phyloP scores from a whole-genome alignment of 2,113 vertebrate species.

The Corvus hawaiiensis region DNA sequence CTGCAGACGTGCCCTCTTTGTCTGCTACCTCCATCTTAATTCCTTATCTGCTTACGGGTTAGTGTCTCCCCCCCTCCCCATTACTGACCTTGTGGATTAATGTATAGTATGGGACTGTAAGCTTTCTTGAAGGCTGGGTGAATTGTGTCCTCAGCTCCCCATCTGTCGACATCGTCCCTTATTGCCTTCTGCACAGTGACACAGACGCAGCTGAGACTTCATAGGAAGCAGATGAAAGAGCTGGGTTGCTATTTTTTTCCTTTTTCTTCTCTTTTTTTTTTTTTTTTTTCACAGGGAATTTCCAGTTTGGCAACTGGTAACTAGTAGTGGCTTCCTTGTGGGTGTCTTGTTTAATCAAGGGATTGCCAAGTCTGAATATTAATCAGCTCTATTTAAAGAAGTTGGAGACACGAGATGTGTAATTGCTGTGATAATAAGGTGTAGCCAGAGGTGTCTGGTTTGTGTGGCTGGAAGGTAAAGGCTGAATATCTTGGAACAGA shows the following conservation, averaged over 20 bases:
- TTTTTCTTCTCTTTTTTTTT: background rate
- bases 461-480: background rate
- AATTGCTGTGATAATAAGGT: background rate
- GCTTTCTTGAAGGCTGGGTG: slow-evolving; percentile 67
- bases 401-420: background rate
- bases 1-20: slow-evolving; percentile 29
- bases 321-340: background rate
- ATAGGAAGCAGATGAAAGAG: slow-evolving; percentile 35
- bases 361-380: slow-evolving; percentile 1
- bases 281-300: background rate
- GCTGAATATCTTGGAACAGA: background rate
- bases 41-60: slow-evolving; percentile 59
- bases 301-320: slow-evolving; percentile 29
- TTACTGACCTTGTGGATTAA: slow-evolving; percentile 68
- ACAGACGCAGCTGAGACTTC: slow-evolving; percentile 33
- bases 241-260: background rate
- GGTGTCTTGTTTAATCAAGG: slow-evolving; percentile 35
- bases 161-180: slow-evolving; percentile 58
- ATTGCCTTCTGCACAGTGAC: slow-evolving; percentile 47
- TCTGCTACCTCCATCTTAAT: slow-evolving; percentile 64
- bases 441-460: background rate
- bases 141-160: slow-evolving; percentile 67
- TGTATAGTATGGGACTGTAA: slow-evolving; percentile 58
- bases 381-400: slow-evolving; percentile 26
- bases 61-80: slow-evolving; percentile 23